A percentile compares a stretch with the other conserved stretches of the same genome.
Conservation (phyloP, 2,113 vertebrate species). For the Blennius ocellaris region DNA sequence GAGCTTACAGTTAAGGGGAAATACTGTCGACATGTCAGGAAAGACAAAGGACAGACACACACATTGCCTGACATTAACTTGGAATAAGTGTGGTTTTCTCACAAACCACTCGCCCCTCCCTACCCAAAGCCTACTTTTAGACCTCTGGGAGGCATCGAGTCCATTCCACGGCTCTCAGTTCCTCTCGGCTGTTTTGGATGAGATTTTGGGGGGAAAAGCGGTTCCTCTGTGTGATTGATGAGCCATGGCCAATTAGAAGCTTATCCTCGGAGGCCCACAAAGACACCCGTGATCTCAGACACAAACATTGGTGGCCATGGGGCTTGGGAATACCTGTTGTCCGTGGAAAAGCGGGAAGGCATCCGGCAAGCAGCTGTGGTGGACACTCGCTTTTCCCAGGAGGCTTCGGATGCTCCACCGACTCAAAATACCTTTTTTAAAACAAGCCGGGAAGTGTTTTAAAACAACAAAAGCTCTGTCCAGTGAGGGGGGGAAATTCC, state of each 20-base stretch:
- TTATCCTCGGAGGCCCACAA: conserved; percentile 74
- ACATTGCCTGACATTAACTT: conserved; percentile 55
- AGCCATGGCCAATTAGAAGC: conserved; percentile 84
- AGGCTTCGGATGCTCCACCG: conserved; percentile 61
- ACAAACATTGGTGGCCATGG: conserved; percentile 73
- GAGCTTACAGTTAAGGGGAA: conserved; percentile 1
- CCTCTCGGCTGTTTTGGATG: conserved; percentile 74
- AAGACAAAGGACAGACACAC: conserved; percentile 62
- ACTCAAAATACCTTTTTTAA: conserved; percentile 61
- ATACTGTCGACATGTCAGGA: conserved; percentile 4
- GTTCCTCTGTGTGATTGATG: conserved; percentile 80
- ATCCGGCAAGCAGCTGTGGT: conserved; percentile 55
- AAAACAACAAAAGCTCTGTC: conserved; percentile 45
- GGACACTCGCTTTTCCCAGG: conserved; percentile 11
- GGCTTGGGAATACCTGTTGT: conserved; percentile 77
- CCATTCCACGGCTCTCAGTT: conserved; percentile 67
- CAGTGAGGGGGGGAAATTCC: conserved; percentile 53
- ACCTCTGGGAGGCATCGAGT: conserved; percentile 65
- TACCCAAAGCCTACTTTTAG: conserved; percentile 57
- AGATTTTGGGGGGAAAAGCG: conserved; percentile 74
- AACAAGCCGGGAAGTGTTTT: conserved; percentile 20
- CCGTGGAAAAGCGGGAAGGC: conserved; percentile 39
- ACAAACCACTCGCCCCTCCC: conserved; percentile 59
- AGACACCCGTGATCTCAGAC: conserved; percentile 73
- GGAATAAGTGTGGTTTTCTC: conserved; percentile 61